These are phyloP conservation scores for Frieseomelitta varia DNA, from an alignment of 1,140 invertebrate species.

Conservation along the genomic window DNA sequence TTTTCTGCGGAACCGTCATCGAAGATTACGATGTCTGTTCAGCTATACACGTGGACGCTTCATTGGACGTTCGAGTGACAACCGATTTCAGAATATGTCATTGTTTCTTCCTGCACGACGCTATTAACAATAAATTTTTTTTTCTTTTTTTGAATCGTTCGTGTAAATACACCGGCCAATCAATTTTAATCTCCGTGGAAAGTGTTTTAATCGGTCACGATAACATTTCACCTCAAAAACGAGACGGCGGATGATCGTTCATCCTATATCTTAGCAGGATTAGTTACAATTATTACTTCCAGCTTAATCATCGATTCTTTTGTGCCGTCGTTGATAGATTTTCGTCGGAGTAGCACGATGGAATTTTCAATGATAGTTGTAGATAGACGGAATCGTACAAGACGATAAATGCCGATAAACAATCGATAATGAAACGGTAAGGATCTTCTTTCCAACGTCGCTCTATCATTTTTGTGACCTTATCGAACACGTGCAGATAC, in stretches of 20 bases:
- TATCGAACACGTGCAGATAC: slow-evolving; percentile 34
- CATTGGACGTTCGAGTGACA: background rate
- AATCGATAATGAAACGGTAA: slow-evolving; percentile 40
- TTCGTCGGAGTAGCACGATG: background rate
- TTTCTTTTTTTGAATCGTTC: background rate
- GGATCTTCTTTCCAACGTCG: slow-evolving; percentile 9
- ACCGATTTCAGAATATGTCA: background rate
- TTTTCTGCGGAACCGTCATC: background rate
- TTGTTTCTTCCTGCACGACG: background rate
- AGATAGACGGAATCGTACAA: slow-evolving; percentile 12
- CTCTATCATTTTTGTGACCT: slow-evolving; percentile 23
- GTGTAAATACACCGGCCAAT: background rate
- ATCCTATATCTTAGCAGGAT: background rate
- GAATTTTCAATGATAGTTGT: background rate
- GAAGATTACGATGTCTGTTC: background rate
- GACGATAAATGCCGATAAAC: slow-evolving; percentile 45
- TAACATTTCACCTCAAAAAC: slow-evolving; percentile 7
- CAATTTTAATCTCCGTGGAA: slow-evolving; percentile 21
- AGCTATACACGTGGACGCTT: background rate
- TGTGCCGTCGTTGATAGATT: background rate
- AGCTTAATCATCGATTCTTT: slow-evolving; percentile 7
- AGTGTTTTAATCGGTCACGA: background rate
- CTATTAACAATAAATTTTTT: background rate
- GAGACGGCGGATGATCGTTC: slow-evolving; percentile 3
- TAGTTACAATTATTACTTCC: slow-evolving; percentile 24